Conservation (phyloP, 2,888 invertebrate species). For the Cheilosia soror region DNA sequence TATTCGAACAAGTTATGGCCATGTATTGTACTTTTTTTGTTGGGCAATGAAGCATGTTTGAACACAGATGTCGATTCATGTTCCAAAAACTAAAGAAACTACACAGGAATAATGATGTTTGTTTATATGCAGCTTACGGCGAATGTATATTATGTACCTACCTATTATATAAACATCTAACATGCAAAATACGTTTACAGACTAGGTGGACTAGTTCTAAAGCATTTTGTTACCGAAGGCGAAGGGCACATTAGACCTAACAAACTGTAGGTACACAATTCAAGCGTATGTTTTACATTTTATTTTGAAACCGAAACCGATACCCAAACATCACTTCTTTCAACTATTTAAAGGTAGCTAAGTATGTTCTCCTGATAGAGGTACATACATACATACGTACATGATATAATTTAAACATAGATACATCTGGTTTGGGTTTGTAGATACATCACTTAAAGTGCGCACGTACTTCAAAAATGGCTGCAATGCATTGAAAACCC, state of each 20-base stretch:
- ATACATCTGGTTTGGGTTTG: not conserved
- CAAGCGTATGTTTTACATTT: not conserved
- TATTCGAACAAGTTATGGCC: too few relatives aligned
- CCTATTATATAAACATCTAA: too few relatives aligned
- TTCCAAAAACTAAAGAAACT: too few relatives aligned
- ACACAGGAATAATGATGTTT: too few relatives aligned
- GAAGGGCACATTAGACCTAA: not conserved
- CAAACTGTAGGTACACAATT: not conserved
- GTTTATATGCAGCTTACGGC: too few relatives aligned
- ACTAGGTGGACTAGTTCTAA: not conserved
- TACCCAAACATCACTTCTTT: not conserved
- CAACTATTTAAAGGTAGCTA: not conserved
- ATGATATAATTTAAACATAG: not conserved
- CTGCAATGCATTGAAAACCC: conserved; percentile 9
- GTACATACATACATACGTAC: not conserved
- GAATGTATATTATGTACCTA: too few relatives aligned
- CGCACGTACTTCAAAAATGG: conserved; percentile 2
- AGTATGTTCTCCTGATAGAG: not conserved
- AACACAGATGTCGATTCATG: too few relatives aligned
- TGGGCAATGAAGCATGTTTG: too few relatives aligned
- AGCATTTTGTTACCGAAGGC: not conserved
- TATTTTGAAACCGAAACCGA: not conserved
- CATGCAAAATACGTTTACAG: too few relatives aligned
- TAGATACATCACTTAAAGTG: conserved; percentile 17
- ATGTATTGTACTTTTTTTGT: too few relatives aligned